These are phyloP conservation scores for Takifugu rubripes DNA, from an alignment of 2,797 vertebrate species.

Conservation along the genomic window DNA sequence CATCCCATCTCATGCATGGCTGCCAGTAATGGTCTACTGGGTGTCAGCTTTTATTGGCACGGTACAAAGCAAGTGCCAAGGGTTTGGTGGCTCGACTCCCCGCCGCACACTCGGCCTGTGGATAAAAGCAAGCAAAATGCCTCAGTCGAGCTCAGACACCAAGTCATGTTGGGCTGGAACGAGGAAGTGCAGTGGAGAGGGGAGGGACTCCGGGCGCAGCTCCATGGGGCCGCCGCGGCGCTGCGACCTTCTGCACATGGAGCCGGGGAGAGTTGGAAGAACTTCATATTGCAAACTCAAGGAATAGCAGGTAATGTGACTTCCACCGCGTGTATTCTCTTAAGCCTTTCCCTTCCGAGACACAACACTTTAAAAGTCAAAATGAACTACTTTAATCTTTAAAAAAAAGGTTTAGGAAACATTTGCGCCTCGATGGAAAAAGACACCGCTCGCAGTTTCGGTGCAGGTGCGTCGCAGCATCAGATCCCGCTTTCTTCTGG, in stretches of 20 bases:
- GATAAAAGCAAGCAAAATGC: slow-evolving; percentile 84
- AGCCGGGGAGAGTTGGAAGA: slow-evolving; percentile 82
- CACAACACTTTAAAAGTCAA: not conserved
- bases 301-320: slow-evolving; percentile 85
- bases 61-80: slow-evolving; percentile 78
- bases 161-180: slow-evolving; percentile 87
- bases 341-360: slow-evolving; percentile 24
- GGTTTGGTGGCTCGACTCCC: slow-evolving; percentile 72
- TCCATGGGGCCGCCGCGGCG: slow-evolving; percentile 80
- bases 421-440: slow-evolving; percentile 62
- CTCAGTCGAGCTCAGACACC: slow-evolving; percentile 69
- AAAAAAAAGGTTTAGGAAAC: slow-evolving; percentile 20
- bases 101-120: slow-evolving; percentile 68
- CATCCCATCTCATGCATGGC: slow-evolving; percentile 85
- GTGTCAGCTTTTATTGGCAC: slow-evolving; percentile 83
- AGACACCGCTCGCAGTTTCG: slow-evolving; percentile 61
- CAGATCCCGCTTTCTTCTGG: slow-evolving; percentile 49
- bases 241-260: slow-evolving; percentile 82
- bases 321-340: slow-evolving; percentile 32
- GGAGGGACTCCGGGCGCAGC: slow-evolving; percentile 83
- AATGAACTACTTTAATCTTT: not conserved
- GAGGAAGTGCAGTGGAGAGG: slow-evolving; percentile 90
- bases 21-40: slow-evolving; percentile 82
- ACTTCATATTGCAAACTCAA: slow-evolving; percentile 84
- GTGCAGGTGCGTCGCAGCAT: slow-evolving; percentile 73